A percentile compares a stretch with the other conserved stretches of the same genome.
Conservation (phyloP, 1,140 invertebrate genomes). For the Drosophila kanapiae region DNA sequence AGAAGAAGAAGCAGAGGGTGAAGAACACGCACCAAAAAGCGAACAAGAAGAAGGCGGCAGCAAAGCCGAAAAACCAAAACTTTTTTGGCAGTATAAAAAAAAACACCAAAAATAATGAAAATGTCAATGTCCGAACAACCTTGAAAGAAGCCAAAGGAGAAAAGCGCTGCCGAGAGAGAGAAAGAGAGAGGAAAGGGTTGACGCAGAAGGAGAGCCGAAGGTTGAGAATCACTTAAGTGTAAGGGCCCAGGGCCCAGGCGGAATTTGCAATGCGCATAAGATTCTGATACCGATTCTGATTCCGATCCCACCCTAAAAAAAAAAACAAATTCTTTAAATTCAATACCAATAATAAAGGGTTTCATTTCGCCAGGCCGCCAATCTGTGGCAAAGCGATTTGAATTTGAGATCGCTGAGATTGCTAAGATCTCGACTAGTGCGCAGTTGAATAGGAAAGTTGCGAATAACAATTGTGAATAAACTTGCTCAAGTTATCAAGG, state of each 20-base stretch:
- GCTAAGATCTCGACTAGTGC: constrained; percentile 1
- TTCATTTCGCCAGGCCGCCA: constrained; percentile 3
- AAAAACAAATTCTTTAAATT: constrained; percentile 30
- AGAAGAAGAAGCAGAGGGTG: constrained; percentile 46
- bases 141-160: constrained; percentile 85
- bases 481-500: background rate
- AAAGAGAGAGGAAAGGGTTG: constrained; percentile 27
- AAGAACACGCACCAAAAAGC: constrained; percentile 68
- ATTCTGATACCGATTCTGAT: constrained; percentile 16
- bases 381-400: constrained; percentile 29
- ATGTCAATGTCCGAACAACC: constrained; percentile 85
- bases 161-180: constrained; percentile 64
- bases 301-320: constrained; percentile 9
- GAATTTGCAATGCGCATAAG: constrained; percentile 76
- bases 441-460: constrained; percentile 43
- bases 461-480: background rate
- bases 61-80: constrained; percentile 63
- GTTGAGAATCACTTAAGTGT: constrained; percentile 60
- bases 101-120: constrained; percentile 73
- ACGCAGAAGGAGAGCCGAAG: constrained; percentile 18
- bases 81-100: constrained; percentile 63
- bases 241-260: constrained; percentile 66
- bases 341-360: constrained; percentile 36
- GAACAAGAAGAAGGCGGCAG: constrained; percentile 35
- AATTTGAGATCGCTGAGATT: constrained; percentile 46